These are phyloP conservation scores for Poecile montanus DNA, from an alignment of 2,797 vertebrate species.

Conservation along the genomic window DNA sequence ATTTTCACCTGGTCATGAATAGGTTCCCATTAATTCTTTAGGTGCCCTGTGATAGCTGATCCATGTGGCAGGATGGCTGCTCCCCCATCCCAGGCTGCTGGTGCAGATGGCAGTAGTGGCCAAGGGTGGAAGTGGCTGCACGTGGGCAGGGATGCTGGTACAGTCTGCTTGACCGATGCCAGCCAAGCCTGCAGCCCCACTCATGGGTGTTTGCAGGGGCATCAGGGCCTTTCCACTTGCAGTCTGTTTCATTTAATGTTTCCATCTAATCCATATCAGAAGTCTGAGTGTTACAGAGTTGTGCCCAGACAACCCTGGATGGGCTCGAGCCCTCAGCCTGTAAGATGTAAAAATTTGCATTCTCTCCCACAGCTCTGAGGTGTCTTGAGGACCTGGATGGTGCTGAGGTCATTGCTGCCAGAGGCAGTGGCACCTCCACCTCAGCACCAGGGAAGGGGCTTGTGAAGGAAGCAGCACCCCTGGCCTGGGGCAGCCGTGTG, in stretches of 20 bases:
- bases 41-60: neutral
- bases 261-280: neutral
- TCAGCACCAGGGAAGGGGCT: neutral
- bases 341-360: neutral
- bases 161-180: neutral
- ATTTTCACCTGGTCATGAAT: neutral
- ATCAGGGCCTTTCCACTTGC: neutral
- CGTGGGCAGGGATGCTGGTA: rapidly evolving
- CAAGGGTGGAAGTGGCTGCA: neutral
- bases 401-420: neutral
- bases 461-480: neutral
- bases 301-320: rapidly evolving
- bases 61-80: rapidly evolving
- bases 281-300: neutral
- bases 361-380: neutral
- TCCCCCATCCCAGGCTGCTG: neutral
- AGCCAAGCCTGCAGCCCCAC: neutral
- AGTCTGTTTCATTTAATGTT: neutral
- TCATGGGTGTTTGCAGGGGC: neutral
- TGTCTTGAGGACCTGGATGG: neutral
- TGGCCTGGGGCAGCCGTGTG: rapidly evolving
- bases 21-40: neutral
- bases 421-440: neutral
- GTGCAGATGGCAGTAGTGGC: neutral
- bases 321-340: neutral